Base-by-base conservation (phyloP, 2,888 invertebrate genomes). In the Caenorhabditis drosophilae region DNA sequence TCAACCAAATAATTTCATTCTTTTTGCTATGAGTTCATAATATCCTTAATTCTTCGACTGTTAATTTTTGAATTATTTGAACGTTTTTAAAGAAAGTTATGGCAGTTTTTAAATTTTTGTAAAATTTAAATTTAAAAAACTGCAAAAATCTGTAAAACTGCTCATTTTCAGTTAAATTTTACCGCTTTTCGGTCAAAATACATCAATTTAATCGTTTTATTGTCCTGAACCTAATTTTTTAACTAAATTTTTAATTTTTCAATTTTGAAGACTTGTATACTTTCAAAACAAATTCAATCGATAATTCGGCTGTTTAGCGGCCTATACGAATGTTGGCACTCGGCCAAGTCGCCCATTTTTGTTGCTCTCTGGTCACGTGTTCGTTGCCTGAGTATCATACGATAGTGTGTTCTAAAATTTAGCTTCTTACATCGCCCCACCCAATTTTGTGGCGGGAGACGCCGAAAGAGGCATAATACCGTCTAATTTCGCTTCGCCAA, bases 311-410 rank as follows among this genome's bases (percentile, higher is more conserved):
- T 16, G 15, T n/a, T 34, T 36, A 12, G 22, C 23, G 16, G 27
- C 26, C 2, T 31, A 22, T 42, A n/a, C 23, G 15, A 44, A 6
- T 6, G 15, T 26, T 31, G 18, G 47, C 47, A 31, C 35, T 20
- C 47, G 22, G 41, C 41, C 41, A 41, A 41, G 41, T 41, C 47
- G 6, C 44, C 27, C 26, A 7, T n/a, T 26, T n/a, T 44, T 25
- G 26, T 16, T 40, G 18, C 18, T 40, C 22, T 4, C 6, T 16
- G 7, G n/a, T 47, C 47, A 47, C 47, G 47, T 47, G 47, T 18
- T 23, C 20, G 47, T 47, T 47, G 47, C 15, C 47, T 47, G 47
- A 47, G 47, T 47, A 47, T 47, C 47, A 31, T 31, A 35, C 20
- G 20, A 26, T 47, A 34, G 35, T 35, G 31, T 31, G 47, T 20